phyloP scores from a whole-genome alignment of 2,888 invertebrate genomes.

The Hirudinaria manillensis region DNA sequence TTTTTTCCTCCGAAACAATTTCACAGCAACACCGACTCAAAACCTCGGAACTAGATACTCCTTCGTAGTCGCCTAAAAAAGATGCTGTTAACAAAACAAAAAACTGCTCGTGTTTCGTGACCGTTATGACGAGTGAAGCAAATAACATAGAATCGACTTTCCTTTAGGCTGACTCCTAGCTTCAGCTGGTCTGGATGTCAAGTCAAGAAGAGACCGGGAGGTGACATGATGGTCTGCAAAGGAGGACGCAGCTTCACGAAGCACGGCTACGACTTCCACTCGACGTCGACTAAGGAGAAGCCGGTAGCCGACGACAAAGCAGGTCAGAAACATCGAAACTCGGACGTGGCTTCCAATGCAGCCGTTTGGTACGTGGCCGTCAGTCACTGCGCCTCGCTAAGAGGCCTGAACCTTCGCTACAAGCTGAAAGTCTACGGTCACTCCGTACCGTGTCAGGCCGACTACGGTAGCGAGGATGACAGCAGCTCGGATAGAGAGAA shows the following conservation, averaged over 20 bases:
- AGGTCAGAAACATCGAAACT: not conserved
- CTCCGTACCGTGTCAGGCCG: constrained; percentile 29
- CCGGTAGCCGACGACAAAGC: constrained; percentile 15
- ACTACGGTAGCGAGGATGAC: not conserved
- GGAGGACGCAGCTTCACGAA: constrained; percentile 35
- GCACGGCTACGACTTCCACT: constrained; percentile 1
- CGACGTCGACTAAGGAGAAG: not conserved
- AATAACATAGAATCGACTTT: too few relatives aligned
- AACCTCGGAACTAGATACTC: too few relatives aligned
- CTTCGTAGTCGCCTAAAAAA: too few relatives aligned
- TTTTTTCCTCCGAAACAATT: too few relatives aligned
- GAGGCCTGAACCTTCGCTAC: constrained; percentile 36
- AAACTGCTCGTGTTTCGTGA: too few relatives aligned
- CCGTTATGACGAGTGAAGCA: too few relatives aligned
- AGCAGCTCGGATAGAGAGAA: constrained; percentile 6
- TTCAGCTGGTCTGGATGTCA: constrained; percentile 38
- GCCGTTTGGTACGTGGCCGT: constrained; percentile 35
- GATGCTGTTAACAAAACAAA: too few relatives aligned
- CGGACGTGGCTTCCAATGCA: not conserved
- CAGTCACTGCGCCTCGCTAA: constrained; percentile 35
- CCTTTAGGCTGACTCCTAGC: constrained; percentile 34
- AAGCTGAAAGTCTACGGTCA: constrained; percentile 35
- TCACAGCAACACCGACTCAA: too few relatives aligned
- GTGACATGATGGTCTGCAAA: constrained; percentile 33
- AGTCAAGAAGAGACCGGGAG: constrained; percentile 21